Base-by-base conservation (phyloP, 2,888 invertebrate genomes). In the Holacanthella duospinosa region DNA sequence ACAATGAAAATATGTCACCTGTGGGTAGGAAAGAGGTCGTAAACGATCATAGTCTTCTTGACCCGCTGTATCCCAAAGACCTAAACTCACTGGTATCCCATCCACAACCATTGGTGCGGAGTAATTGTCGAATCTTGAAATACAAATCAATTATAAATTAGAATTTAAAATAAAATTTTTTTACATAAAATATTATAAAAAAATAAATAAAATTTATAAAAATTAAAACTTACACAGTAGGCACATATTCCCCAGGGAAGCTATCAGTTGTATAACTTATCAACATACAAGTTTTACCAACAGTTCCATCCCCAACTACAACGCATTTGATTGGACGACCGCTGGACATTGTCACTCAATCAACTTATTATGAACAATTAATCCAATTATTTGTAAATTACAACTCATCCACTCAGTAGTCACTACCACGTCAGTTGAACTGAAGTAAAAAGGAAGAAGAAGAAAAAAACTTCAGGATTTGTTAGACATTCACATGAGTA, bases 81-180 rank as follows among this genome's bases (percentile, higher is more conserved):
- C 96, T 74, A 97, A 80, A 74, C 93, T 94, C 19, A 97, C 96
- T 68, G 94, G 92, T 74, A 95, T 93, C 70, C 94, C 93, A 81
- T 97, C 97, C 64, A 96, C 95, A 74, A 93, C 93, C 93, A 97
- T 93, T 57, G 95, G 95, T 57, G 96, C 95, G 55, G 96, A 96
- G 78, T 97, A 97, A 81, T 97, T 97, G 79, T 97, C 97, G 81
- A 97, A 97, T 75, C 96, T 93, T n/a, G n/a, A 77, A 62, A 54
- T n/a, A 58, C 28, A 56, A 26, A 9, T 62, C 57, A 36, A 27
- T 27, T 21, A 26, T 25, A 29, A 25, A 27, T 36, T 56, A 44
- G 57, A 44, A 3, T 56, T 21, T 43, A n/a, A 29, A 12, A 55
- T n/a, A 27, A 16, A 44, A 24, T n/a, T 44, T 44, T 54, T 16